Percentiles rank a stretch among this genome's conserved stretches.
Evolutionary conservation across 2,113 vertebrate genomes (phyloP).

Genomic region (Craseonycteris thonglongyai): DNA sequence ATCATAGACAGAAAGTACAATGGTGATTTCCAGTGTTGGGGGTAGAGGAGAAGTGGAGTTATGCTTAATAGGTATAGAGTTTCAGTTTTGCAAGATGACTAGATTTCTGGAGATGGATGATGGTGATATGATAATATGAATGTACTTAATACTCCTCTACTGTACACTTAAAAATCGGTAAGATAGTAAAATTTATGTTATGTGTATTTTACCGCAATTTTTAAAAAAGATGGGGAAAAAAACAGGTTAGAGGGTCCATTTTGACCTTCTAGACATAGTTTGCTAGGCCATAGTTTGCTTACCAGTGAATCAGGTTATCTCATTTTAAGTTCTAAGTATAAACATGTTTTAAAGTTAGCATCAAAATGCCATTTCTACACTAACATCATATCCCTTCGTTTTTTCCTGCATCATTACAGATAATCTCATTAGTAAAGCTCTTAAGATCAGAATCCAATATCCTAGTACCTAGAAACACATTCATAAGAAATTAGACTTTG

Average conservation of each 20-base stretch:
- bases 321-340: background rate
- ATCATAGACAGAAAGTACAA: background rate
- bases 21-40: background rate
- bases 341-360: background rate
- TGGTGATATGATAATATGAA: background rate
- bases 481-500: slow-evolving; percentile 46
- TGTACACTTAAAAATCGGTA: background rate
- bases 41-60: background rate
- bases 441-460: background rate
- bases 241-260: background rate
- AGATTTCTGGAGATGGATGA: background rate
- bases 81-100: background rate
- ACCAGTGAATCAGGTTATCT: background rate
- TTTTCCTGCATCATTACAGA: background rate
- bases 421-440: background rate
- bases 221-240: background rate
- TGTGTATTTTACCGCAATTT: background rate
- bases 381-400: background rate
- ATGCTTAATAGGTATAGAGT: background rate
- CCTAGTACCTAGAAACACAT: background rate
- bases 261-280: background rate
- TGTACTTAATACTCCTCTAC: background rate
- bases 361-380: background rate
- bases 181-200: background rate
- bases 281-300: background rate